Base-by-base conservation (phyloP, 2,888 invertebrate species). In the Corbicula japonica region DNA sequence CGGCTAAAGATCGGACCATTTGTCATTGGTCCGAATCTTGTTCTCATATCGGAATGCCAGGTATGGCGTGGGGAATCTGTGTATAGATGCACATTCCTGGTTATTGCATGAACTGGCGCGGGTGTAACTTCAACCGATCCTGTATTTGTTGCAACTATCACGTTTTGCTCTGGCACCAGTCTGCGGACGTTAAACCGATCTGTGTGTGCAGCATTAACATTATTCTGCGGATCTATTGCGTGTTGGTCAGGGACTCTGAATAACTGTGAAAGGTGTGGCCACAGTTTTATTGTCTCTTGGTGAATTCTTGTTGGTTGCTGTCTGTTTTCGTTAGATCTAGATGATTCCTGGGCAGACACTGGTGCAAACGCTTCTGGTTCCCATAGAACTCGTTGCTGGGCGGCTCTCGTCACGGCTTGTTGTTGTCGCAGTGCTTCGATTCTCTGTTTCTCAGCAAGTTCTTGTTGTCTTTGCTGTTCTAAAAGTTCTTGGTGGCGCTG, bases 201-300 rank as follows among this genome's bases (percentile, higher is more conserved):
- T 15, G 38, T 46, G 28, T 54, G 54, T 54, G n/a, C n/a, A n/a
- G n/a, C n/a, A n/a, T n/a, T n/a, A n/a, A n/a, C n/a, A n/a, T 23
- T 54, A 12, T 28, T 54, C 1, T 15, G 54, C 28, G 54, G 18
- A 8, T 18, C 54, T 41, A 15, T 18, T 41, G 41, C 15, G 10
- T 41, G 50, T 35, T 38, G 34, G 34, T 63, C 50, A 15, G 5
- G 30, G 3, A 50, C 12, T 21, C 32, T 26, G 21, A 38, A 48
- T n/a, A 52, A 60, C 28, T 60, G 70, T 21, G 35, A 60, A 6
- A 61, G 35, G 38, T 63, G 66, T 23, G 79, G 79, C 74, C 74
- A 79, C 2, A 80, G 34, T 34, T 80, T 71, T 5, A 68, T 52
- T 1, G 71, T 71, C 68, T 80, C 71, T 44, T 80, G 79, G 34